phyloP scores from a whole-genome alignment of 2,888 invertebrate genomes.

The Tyria jacobaeae region DNA sequence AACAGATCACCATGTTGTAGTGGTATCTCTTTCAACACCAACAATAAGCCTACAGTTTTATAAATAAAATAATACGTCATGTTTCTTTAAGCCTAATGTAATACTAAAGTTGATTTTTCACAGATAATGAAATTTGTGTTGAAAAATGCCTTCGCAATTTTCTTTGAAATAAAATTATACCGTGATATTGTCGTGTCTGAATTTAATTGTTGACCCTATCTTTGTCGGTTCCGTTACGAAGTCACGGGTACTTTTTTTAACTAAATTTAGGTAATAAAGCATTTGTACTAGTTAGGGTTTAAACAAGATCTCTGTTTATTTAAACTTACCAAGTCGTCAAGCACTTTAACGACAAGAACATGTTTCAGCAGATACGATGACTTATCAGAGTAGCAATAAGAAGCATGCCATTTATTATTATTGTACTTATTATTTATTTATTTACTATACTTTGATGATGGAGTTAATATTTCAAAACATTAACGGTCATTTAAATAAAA shows the following conservation, averaged over 20 bases:
- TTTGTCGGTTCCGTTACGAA: slow-evolving; percentile 15
- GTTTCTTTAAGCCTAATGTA: slow-evolving; percentile 23
- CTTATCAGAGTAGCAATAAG: background rate
- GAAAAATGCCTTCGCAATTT: slow-evolving; percentile 37
- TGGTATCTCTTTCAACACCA: background rate
- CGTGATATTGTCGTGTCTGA: slow-evolving; percentile 36
- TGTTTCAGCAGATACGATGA: background rate
- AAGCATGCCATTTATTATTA: background rate
- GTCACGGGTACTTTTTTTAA: slow-evolving; percentile 4
- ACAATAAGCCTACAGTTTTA: slow-evolving; percentile 5
- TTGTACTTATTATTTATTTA: too few species aligned
- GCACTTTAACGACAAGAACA: background rate
- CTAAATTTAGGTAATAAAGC: slow-evolving; percentile 1
- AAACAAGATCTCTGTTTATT: background rate
- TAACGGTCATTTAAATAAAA: background rate
- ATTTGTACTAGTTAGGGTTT: background rate
- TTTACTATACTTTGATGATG: background rate
- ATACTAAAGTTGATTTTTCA: slow-evolving; percentile 36
- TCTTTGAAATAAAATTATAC: slow-evolving; percentile 32
- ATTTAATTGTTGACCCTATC: slow-evolving; percentile 36
- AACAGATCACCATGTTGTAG: background rate
- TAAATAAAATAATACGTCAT: slow-evolving; percentile 4
- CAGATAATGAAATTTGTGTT: slow-evolving; percentile 32
- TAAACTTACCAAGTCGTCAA: background rate
- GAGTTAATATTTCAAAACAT: background rate